Evolutionary conservation across 2,797 vertebrate species (phyloP).

Genomic region (Mareca penelope): DNA sequence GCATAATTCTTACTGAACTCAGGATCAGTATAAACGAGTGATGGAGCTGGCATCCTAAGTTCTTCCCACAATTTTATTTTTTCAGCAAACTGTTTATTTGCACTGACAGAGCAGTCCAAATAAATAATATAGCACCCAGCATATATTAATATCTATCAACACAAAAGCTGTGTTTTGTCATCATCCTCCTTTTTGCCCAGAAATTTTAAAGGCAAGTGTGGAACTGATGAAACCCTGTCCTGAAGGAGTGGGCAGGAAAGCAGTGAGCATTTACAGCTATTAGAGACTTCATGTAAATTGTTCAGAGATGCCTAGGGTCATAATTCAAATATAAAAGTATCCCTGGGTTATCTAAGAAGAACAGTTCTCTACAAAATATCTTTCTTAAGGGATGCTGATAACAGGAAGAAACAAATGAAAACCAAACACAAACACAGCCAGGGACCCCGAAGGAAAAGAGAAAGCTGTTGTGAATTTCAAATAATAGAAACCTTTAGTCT

Average conservation of each 20-base stretch:
- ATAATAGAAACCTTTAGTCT: conserved; percentile 5
- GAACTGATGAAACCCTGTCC: conserved; percentile 2
- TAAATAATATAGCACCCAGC: neutral
- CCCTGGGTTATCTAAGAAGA: conserved; percentile 35
- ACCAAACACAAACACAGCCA: neutral
- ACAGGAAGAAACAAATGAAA: conserved; percentile 44
- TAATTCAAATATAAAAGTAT: conserved; percentile 32
- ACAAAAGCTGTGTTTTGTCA: conserved; percentile 24
- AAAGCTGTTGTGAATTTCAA: neutral
- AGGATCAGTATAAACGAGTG: neutral
- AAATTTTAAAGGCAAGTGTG: neutral
- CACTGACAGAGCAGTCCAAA: neutral
- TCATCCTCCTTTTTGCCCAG: neutral
- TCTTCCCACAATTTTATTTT: neutral
- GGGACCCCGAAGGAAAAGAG: neutral
- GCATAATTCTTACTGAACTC: neutral
- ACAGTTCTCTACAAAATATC: neutral
- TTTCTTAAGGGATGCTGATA: conserved; percentile 35
- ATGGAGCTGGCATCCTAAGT: neutral
- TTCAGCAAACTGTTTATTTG: neutral
- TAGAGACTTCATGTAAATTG: conserved; percentile 2
- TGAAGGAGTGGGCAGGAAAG: neutral
- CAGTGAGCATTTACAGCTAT: conserved; percentile 25
- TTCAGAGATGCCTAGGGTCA: conserved; percentile 28
- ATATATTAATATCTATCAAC: neutral